A percentile compares a stretch with the other conserved stretches of the same genome.
These are phyloP conservation scores for Limnephilus marmoratus DNA, from an alignment of 2,888 invertebrate species.

Conservation along the genomic window DNA sequence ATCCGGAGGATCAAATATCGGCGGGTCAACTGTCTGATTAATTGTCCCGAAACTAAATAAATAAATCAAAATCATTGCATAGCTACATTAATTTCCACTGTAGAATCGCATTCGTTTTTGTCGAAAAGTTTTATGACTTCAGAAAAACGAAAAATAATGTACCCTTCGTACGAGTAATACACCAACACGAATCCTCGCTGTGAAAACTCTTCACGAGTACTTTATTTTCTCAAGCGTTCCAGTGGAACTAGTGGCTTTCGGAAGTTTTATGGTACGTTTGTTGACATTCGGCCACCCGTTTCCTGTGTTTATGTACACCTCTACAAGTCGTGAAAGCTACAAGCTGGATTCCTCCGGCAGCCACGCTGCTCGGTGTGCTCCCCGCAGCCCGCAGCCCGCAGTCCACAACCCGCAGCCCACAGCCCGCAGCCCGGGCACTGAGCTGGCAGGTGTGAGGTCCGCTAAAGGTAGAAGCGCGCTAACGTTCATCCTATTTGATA, in stretches of 20 bases:
- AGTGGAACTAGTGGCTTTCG: conserved; percentile 54
- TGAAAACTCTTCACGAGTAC: conserved; percentile 30
- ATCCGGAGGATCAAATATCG: too few relatives aligned
- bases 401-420: background rate
- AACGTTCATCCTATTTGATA: background rate
- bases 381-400: background rate
- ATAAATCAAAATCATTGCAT: background rate
- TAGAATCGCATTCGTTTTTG: background rate
- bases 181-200: conserved; percentile 10
- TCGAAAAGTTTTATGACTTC: background rate
- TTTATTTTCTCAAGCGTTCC: conserved; percentile 50
- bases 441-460: conserved; percentile 9
- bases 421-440: conserved; percentile 14
- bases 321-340: conserved; percentile 2
- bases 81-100: background rate
- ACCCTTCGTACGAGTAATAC: background rate
- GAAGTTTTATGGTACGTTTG: conserved; percentile 56
- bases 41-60: too few relatives aligned
- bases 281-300: conserved; percentile 55
- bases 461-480: background rate
- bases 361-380: background rate
- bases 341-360: background rate
- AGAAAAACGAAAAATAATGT: background rate
- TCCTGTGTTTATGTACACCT: conserved; percentile 41
- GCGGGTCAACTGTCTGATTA: too few relatives aligned